Evolutionary conservation across 1,140 invertebrate genomes (phyloP).

Genomic region (Octopus bimaculoides): DNA sequence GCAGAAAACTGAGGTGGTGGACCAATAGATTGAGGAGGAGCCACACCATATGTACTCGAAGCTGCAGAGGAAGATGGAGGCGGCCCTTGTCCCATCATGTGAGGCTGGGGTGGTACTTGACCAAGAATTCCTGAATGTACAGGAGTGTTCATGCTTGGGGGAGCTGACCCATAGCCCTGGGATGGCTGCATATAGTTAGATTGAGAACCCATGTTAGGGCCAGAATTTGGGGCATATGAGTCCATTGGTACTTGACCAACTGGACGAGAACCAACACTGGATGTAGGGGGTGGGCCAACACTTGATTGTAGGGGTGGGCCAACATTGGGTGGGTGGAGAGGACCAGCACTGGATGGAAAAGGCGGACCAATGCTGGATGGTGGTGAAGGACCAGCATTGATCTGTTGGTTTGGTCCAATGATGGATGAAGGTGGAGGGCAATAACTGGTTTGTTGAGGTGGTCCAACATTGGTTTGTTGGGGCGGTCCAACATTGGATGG

Average conservation of each 20-base stretch:
- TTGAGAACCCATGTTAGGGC: conserved; percentile 18
- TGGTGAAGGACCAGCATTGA: not conserved
- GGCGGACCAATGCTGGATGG: conserved; percentile 12
- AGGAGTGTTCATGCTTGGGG: not conserved
- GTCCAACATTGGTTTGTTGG: not conserved
- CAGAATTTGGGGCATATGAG: conserved; percentile 8
- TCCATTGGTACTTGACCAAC: not conserved
- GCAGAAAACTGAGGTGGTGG: conserved; percentile 34
- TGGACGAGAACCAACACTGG: not conserved
- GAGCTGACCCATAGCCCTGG: not conserved
- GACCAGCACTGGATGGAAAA: not conserved
- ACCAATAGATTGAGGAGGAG: conserved; percentile 21
- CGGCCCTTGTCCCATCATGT: conserved; percentile 25
- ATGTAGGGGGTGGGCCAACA: conserved; percentile 14
- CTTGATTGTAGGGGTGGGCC: not conserved
- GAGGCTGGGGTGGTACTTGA: conserved; percentile 19
- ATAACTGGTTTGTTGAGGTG: not conserved
- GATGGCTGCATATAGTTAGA: conserved; percentile 36
- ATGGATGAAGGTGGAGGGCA: not conserved
- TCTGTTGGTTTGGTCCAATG: too few relatives aligned
- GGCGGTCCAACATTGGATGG: conserved; percentile 3
- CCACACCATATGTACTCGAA: conserved; percentile 17
- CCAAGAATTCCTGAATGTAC: conserved; percentile 1
- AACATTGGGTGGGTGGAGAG: not conserved
- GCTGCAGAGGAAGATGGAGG: conserved; percentile 15